Base-by-base conservation (phyloP, 92 coral and sea anemone genomes). In the Paragorgia papillata region DNA sequence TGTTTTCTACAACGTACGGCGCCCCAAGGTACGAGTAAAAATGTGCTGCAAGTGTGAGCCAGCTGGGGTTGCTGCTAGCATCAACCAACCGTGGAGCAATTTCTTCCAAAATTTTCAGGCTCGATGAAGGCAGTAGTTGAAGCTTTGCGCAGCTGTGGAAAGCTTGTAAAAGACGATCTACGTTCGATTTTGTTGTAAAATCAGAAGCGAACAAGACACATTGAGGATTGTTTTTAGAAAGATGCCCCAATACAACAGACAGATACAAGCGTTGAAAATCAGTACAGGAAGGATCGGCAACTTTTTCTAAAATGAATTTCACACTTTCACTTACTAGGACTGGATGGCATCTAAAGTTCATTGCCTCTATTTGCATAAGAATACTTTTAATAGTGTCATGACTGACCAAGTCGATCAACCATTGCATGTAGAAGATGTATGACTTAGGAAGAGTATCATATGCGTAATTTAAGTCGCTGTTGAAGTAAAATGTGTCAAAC, bases 401-500 rank as follows among this genome's bases (percentile, higher is more conserved):
- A 37, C 51, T 51, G 21, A 70, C 44, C 2, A 7, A 15, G 9
- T 1, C 24, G 50, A 70, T 30, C 10, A 50, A 28, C 62, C 61
- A 50, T 18, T 70, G 50, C 5, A 19, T 53, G 29, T 70, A 70
- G 40, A 70, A 70, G 10, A 70, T 53, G 29, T 29, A 18, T 9
- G 77, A 54, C 10, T 29, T 43, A 13, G 77, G 62, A 50, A 70
- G 13, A 21, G 61, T 25, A 21, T 70, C 77, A 13, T 2, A 0
- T 15, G 21, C 50, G 62, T 50, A 22, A 6, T 22, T 0, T 1
- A 0, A n/a, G 14, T 75, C 82, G 5, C 9, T 8, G 0, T 88
- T 84, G 5, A 58, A 14, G 48, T 53, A 75, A 77, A 90, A 88
- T 25, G 86, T 81, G 77, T 90, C 96, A 79, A 73, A 88, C 59